These are phyloP conservation scores for Penaeus monodon DNA, from an alignment of 2,888 invertebrate species.

Conservation along the genomic window DNA sequence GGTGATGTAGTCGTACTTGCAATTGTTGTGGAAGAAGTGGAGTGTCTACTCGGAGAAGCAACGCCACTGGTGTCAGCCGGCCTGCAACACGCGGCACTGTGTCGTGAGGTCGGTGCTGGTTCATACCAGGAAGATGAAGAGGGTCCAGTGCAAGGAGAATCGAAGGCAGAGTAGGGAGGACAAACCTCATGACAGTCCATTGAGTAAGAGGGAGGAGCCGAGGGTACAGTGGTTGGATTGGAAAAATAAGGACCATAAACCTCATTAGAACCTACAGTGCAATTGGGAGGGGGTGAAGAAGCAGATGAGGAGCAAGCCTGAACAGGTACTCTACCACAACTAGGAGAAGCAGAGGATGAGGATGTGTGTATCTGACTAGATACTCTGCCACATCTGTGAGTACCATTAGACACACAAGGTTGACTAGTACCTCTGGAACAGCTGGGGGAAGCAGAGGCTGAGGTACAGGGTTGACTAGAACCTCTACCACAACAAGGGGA, in stretches of 20 bases:
- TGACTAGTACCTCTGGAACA: not conserved
- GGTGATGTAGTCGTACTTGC: slow-evolving; percentile 39
- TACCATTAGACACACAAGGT: slow-evolving; percentile 46
- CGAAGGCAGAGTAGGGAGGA: slow-evolving; percentile 41
- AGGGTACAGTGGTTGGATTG: slow-evolving; percentile 27
- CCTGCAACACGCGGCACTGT: slow-evolving; percentile 60
- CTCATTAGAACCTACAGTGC: slow-evolving; percentile 33
- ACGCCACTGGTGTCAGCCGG: slow-evolving; percentile 48
- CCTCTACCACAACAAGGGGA: slow-evolving; percentile 38
- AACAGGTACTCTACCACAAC: slow-evolving; percentile 39
- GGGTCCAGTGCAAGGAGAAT: slow-evolving; percentile 32
- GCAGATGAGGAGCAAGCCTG: slow-evolving; percentile 33
- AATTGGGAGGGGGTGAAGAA: slow-evolving; percentile 9
- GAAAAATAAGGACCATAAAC: slow-evolving; percentile 34
- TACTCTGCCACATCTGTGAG: slow-evolving; percentile 33
- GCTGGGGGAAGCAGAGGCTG: slow-evolving; percentile 12
- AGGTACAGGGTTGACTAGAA: slow-evolving; percentile 45
- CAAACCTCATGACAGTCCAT: slow-evolving; percentile 40
- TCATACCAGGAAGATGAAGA: slow-evolving; percentile 45
- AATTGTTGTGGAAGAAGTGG: slow-evolving; percentile 45
- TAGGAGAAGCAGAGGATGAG: slow-evolving; percentile 34
- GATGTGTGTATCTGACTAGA: slow-evolving; percentile 50
- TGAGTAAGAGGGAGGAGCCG: slow-evolving; percentile 39
- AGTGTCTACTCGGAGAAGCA: slow-evolving; percentile 57
- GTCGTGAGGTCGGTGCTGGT: slow-evolving; percentile 52